Conservation (phyloP, 2,888 invertebrate species). For the Oscheius sp. region DNA sequence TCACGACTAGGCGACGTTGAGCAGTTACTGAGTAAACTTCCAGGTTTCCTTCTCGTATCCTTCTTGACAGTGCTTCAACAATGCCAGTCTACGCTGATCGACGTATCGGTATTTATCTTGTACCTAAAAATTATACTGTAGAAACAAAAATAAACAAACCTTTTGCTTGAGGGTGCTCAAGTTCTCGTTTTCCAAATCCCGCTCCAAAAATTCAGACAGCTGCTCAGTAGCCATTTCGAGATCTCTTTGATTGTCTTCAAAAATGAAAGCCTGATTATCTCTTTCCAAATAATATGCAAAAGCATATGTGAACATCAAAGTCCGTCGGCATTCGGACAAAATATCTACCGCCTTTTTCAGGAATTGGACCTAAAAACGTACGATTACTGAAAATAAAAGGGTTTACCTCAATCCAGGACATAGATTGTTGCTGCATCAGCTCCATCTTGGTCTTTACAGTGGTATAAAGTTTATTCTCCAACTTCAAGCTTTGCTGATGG, state of each 20-base stretch:
- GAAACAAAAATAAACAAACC: constrained; percentile 77
- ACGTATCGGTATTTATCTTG: constrained; percentile 84
- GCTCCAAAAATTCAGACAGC: constrained; percentile 94
- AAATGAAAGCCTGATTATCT: constrained; percentile 98
- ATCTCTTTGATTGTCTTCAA: constrained; percentile 83
- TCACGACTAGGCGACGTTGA: not conserved
- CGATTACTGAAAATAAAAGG: not conserved
- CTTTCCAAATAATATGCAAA: constrained; percentile 97
- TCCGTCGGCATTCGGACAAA: constrained; percentile 81
- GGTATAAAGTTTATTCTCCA: constrained; percentile 90
- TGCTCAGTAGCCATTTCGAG: constrained; percentile 96
- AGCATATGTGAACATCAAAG: constrained; percentile 98
- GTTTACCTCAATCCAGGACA: constrained; percentile 96
- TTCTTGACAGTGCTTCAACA: constrained; percentile 96
- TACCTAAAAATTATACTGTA: constrained; percentile 52
- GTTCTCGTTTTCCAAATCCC: constrained; percentile 96
- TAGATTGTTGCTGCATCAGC: constrained; percentile 98
- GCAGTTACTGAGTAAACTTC: constrained; percentile 78
- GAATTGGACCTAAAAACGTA: constrained; percentile 80
- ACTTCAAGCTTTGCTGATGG: constrained; percentile 97
- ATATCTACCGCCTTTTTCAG: constrained; percentile 86
- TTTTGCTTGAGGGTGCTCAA: constrained; percentile 97
- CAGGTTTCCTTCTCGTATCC: constrained; percentile 98
- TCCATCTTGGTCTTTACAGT: constrained; percentile 98
- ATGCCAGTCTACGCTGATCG: constrained; percentile 92